Base-by-base conservation (phyloP, 2,888 invertebrate genomes). In the Embidobia sp. region DNA sequence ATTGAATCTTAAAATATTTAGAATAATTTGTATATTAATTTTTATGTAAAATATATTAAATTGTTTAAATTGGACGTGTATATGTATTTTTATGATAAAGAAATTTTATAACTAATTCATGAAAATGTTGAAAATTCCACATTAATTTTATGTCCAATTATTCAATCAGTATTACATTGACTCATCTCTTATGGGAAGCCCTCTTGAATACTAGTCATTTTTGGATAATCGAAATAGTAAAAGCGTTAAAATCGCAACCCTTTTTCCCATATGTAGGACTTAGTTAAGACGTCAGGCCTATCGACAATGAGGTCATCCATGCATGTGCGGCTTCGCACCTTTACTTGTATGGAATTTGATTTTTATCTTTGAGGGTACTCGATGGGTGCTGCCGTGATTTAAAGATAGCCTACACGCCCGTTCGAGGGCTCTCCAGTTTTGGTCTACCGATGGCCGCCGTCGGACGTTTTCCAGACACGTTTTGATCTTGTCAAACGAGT, bases 281-380 rank as follows among this genome's bases (percentile, higher is more conserved):
- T 86, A 85, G 87, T 87, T 87, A 87, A 87, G 87, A 87, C 85
- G 89, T 89, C 88, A 89, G 79, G 76, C 78, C 79, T 75, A 79
- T 67, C 69, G 82, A 89, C 89, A 89, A 89, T 89, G 81, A 85
- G 86, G 84, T 87, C 87, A 87, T 67, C 85, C 88, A 88, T 88
- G 88, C 89, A 85, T 88, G 84, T 76, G 78, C 83, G 82, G 86
- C 79, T 86, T 89, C 89, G 88, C 89, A 89, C 89, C 89, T 89
- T 85, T 86, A 76, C 78, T 79, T 81, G 63, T 79, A 82, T 83
- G 81, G 82, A 84, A 84, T 86, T 85, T 82, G 89, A 89, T 89
- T 86, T 83, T 87, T 89, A 88, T 89, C 89, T 86, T 86, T 76
- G 85, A 89, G 89, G 84, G 87, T 86, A 86, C 89, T 89, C 89